These are phyloP conservation scores for Pleuronectes platessa DNA, from an alignment of 2,113 vertebrate species.

Conservation along the genomic window DNA sequence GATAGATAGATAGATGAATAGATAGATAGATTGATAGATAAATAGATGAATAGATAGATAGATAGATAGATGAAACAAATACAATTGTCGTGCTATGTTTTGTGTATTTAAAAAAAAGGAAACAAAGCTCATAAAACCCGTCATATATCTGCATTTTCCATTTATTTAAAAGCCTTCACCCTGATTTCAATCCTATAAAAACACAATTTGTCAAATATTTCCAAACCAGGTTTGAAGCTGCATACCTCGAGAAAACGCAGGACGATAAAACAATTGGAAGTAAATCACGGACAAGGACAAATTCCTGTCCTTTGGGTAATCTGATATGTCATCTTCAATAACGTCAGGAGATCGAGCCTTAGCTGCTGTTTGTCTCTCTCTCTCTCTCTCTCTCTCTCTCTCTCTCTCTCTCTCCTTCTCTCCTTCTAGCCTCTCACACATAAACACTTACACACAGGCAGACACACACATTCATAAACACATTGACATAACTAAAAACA, in stretches of 20 bases:
- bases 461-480: constrained; percentile 42
- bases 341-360: constrained; percentile 77
- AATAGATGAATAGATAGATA: too few species aligned
- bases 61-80: neutral
- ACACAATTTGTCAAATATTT: neutral
- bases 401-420: constrained; percentile 22
- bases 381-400: constrained; percentile 8
- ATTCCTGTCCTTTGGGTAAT: constrained; percentile 88
- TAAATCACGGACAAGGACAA: constrained; percentile 88
- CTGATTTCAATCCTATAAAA: constrained; percentile 8
- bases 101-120: too few species aligned
- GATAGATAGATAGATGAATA: too few species aligned
- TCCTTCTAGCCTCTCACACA: constrained; percentile 26
- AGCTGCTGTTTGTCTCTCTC: constrained; percentile 51
- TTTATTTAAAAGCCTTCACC: neutral
- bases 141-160: neutral
- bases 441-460: constrained; percentile 28
- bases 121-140: neutral
- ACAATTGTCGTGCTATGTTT: neutral
- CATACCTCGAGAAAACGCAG: constrained; percentile 8
- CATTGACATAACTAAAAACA: constrained; percentile 31
- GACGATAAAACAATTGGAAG: constrained; percentile 66
- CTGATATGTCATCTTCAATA: constrained; percentile 84
- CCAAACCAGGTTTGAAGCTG: constrained; percentile 11
- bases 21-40: constrained; percentile 9